Percentiles rank a stretch among this genome's conserved stretches.
Conservation (phyloP, 1,140 invertebrate species). For the Anadara kagoshimensis region DNA sequence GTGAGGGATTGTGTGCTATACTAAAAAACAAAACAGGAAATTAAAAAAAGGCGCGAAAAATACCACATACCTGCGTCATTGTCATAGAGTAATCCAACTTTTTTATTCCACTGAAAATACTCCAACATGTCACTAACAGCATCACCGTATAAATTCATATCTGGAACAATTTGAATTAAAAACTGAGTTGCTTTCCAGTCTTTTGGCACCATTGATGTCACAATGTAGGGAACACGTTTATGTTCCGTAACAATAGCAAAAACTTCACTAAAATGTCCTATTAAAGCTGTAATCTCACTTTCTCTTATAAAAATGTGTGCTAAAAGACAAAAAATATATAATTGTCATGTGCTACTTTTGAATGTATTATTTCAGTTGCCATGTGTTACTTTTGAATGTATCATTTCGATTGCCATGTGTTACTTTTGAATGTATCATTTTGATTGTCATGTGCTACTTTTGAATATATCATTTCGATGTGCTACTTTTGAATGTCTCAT, state of each 20-base stretch:
- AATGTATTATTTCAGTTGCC: no score
- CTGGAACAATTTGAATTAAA: slow-evolving; percentile 56
- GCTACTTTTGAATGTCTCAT: no score
- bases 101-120: slow-evolving; percentile 45
- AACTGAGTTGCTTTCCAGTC: slow-evolving; percentile 32
- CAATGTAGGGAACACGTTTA: slow-evolving; percentile 53
- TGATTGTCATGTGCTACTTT: no score
- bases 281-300: slow-evolving; percentile 39
- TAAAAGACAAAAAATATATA: no score
- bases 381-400: no score
- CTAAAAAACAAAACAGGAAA: no score
- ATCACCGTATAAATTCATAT: slow-evolving; percentile 32
- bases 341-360: no score
- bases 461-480: no score
- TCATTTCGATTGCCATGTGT: no score
- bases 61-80: slow-evolving; percentile 45
- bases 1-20: no score
- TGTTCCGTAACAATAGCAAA: slow-evolving; percentile 48
- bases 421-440: no score
- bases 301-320: slow-evolving; percentile 5
- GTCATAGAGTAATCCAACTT: slow-evolving; percentile 55
- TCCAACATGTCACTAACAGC: slow-evolving; percentile 53
- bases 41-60: no score
- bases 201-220: slow-evolving; percentile 51
- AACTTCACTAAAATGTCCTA: slow-evolving; percentile 51